phyloP scores from a whole-genome alignment of 2,113 vertebrate species.

The Eira barbara region DNA sequence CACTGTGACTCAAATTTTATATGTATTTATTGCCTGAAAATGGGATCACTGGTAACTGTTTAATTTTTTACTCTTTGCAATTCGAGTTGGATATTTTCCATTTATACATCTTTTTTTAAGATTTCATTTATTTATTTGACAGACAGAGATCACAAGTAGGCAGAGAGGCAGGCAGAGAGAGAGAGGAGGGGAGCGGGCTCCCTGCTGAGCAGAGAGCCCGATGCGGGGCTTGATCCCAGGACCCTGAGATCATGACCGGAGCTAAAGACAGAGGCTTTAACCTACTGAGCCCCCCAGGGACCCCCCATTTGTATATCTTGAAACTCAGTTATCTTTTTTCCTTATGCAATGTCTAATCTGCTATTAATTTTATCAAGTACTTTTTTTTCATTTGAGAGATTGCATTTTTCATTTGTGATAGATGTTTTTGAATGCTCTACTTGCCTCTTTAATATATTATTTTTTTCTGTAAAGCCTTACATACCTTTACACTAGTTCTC shows the following conservation, averaged over 20 bases:
- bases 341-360: not conserved
- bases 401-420: not conserved
- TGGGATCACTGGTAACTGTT: not conserved
- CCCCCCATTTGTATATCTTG: not conserved
- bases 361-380: not conserved
- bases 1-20: not conserved
- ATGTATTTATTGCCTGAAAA: not conserved
- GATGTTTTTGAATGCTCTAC: not conserved
- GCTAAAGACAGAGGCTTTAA: no score
- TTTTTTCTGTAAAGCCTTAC: not conserved
- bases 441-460: not conserved
- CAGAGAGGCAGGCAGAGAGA: no score
- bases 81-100: not conserved
- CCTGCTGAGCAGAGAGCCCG: no score
- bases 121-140: no score
- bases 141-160: no score
- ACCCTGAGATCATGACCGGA: no score
- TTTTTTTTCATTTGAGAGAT: not conserved
- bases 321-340: not conserved
- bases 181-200: no score
- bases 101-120: not conserved
- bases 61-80: not conserved
- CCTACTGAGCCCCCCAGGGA: no score
- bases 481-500: not conserved
- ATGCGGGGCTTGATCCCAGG: no score